Conservation (phyloP, 1,140 invertebrate species). For the Drosophila littoralis region DNA sequence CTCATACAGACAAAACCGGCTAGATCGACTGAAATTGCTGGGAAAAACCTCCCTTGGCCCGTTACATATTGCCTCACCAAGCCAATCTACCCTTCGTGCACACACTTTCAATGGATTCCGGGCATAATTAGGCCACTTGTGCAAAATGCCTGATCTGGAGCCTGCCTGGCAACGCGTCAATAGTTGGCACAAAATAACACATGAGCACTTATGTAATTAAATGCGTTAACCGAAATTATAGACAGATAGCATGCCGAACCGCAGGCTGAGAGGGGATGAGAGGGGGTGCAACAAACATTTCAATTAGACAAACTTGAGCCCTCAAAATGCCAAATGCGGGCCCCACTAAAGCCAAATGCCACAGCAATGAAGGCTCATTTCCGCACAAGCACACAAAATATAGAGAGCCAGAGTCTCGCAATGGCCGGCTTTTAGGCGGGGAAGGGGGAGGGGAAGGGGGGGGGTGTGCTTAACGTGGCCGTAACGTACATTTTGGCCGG, state of each 20-base stretch:
- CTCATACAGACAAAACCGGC: too few relatives aligned
- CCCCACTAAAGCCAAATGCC: slow-evolving; percentile 54
- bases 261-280: slow-evolving; percentile 10
- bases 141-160: too few relatives aligned
- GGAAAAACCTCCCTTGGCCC: too few relatives aligned
- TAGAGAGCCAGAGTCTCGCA: not conserved
- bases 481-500: slow-evolving; percentile 1
- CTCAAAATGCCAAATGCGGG: slow-evolving; percentile 58
- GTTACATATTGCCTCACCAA: too few relatives aligned
- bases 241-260: slow-evolving; percentile 27
- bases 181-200: slow-evolving; percentile 57
- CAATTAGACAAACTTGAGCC: slow-evolving; percentile 80
- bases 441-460: too few relatives aligned
- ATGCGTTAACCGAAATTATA: slow-evolving; percentile 67
- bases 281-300: slow-evolving; percentile 64
- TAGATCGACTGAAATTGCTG: too few relatives aligned
- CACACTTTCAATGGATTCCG: too few relatives aligned
- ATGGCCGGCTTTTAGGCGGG: not conserved
- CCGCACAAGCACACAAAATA: slow-evolving; percentile 53
- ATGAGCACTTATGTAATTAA: slow-evolving; percentile 82
- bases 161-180: too few relatives aligned
- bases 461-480: not conserved
- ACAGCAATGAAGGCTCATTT: slow-evolving; percentile 77
- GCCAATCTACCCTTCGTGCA: too few relatives aligned
- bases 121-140: too few relatives aligned